A percentile compares a stretch with the other conserved stretches of the same genome.
Evolutionary conservation across 1,140 invertebrate species (phyloP).

Genomic region (Trichomalopsis sarcophagae): DNA sequence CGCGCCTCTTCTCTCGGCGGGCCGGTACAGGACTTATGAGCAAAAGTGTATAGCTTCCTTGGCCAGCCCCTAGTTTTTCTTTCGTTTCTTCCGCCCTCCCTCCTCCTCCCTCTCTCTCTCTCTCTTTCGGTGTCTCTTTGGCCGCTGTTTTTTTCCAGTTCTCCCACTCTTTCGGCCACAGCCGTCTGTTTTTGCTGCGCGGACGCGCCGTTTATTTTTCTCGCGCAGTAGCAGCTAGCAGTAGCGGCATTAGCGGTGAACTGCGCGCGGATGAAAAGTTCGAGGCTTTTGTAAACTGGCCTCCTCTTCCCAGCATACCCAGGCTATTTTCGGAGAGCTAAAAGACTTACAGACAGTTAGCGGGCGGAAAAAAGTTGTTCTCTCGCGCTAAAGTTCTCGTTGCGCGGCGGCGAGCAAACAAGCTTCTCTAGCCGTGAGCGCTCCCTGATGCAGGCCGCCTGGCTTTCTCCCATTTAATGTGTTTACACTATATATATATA

Average conservation of each 20-base stretch:
- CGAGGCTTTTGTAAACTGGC: conserved; percentile 42
- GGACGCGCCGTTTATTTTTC: background rate
- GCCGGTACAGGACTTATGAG: conserved; percentile 25
- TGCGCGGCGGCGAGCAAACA: too few relatives aligned
- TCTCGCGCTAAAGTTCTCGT: conserved; percentile 22
- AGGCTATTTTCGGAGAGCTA: conserved; percentile 42
- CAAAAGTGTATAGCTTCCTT: conserved; percentile 13
- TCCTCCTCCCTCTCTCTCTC: background rate
- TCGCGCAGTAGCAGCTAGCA: background rate
- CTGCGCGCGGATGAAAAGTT: conserved; percentile 33
- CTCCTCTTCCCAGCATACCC: background rate
- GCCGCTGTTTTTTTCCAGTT: background rate
- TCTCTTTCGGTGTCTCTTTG: background rate
- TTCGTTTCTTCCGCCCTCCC: background rate
- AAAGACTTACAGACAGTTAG: conserved; percentile 40
- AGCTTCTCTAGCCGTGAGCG: too few relatives aligned
- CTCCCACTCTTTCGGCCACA: background rate
- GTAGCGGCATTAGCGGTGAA: background rate
- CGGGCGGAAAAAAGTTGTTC: conserved; percentile 31
- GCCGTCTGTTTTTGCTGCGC: background rate
- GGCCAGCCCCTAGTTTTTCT: background rate
- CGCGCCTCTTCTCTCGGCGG: background rate
- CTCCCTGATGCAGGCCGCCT: too few relatives aligned
- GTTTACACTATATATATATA: too few relatives aligned
- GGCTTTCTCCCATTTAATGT: background rate